Base-by-base conservation (phyloP, 2,797 vertebrate species). In the Poeciliopsis presidionis region DNA sequence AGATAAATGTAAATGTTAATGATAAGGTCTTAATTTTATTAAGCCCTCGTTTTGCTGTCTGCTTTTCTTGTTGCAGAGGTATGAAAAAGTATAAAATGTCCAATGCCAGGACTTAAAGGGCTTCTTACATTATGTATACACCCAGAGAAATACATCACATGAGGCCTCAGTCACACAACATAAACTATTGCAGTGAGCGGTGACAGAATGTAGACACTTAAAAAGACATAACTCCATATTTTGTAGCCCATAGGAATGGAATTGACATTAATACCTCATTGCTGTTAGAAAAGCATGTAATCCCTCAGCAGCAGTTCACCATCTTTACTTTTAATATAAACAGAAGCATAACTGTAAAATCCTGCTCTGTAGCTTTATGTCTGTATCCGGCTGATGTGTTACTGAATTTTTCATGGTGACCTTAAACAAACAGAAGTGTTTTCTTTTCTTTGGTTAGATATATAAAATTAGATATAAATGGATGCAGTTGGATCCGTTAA, bases 101-200 rank as follows among this genome's bases (percentile, higher is more conserved):
- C 63, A 81, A 79, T 3, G 20, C 5, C 71, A 74, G 57, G 61
- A 86, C 46, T 81, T 84, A 78, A 73, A 77, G 72, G 83, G 25
- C 72, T 86, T 78, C 87, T 86, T 85, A 46, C 51, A 14, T 55
- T 77, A 76, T 36, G 45, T 89, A 87, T 88, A 46, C 61, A 72
- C 16, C 41, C 55, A 57, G 51, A 77, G 84, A 89, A 67, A 67
- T 67, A 86, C 73, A 72, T 71, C 51, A 65, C 71, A 81, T 86
- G 82, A 93, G 86, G 83, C 83, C 83, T 77, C 72, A 82, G 80
- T 47, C 51, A 85, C 18, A 18, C 65, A 72, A 51, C 74, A 69
- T 84, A 88, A 88, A 88, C 80, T 49, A 79, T 84, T 87, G 84
- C 81, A 91, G 79, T 83, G 84, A 85, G 80, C 84, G 84, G 78